Percentiles rank a stretch among this genome's conserved stretches.
These are phyloP conservation scores for Dasypus novemcinctus DNA, from an alignment of 2,113 vertebrate species.

Conservation along the genomic window DNA sequence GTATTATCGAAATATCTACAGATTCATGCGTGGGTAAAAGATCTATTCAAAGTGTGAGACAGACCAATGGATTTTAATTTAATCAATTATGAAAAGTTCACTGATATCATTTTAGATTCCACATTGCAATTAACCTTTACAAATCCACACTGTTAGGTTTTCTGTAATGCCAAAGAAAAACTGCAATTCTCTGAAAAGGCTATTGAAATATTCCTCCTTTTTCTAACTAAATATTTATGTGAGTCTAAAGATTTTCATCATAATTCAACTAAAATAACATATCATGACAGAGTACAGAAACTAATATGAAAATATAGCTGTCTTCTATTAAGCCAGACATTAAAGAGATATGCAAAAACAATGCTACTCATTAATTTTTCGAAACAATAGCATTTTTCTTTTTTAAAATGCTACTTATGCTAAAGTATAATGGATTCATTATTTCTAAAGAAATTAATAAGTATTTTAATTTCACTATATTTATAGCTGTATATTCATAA, in stretches of 20 bases:
- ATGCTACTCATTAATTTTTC: neutral
- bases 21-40: neutral
- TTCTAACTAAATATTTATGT: neutral
- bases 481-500: neutral
- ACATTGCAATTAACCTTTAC: neutral
- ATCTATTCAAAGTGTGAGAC: neutral
- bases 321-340: neutral
- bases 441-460: conserved; percentile 35
- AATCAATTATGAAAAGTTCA: conserved; percentile 1
- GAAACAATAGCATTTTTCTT: conserved; percentile 20
- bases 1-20: conserved; percentile 7
- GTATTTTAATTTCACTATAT: conserved; percentile 33
- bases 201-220: neutral
- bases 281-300: conserved; percentile 5
- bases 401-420: neutral
- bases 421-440: neutral
- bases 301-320: conserved; percentile 38
- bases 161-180: neutral
- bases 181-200: neutral
- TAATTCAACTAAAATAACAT: conserved; percentile 30
- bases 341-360: conserved; percentile 2
- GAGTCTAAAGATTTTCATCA: neutral
- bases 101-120: neutral
- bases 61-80: neutral
- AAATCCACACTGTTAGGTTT: neutral